phyloP scores from a whole-genome alignment of 2,797 vertebrate genomes.

The Jordanella pulchra region DNA sequence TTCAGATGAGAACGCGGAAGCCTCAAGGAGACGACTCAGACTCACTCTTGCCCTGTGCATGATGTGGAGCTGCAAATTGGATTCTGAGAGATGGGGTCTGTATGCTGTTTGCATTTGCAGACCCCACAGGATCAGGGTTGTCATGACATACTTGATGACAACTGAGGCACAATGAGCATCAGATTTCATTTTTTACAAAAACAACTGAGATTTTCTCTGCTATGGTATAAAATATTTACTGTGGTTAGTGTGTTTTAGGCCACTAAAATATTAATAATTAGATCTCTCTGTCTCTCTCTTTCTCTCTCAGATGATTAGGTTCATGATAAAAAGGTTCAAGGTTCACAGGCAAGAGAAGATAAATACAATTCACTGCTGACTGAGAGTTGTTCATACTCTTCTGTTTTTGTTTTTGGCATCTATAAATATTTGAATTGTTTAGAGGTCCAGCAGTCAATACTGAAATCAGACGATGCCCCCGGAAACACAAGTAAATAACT shows the following conservation, averaged over 20 bases:
- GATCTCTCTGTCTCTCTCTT: no score
- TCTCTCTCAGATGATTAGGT: neutral
- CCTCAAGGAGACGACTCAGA: constrained; percentile 8
- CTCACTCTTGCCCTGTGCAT: constrained; percentile 16
- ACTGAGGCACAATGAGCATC: neutral
- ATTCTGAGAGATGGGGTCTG: constrained; percentile 49
- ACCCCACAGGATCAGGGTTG: constrained; percentile 21
- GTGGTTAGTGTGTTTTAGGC: neutral
- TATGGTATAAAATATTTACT: neutral
- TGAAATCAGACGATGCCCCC: constrained; percentile 1
- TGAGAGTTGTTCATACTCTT: neutral
- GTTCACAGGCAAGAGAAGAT: neutral
- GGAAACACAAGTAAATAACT: neutral
- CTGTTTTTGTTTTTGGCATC: neutral
- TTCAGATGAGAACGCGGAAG: neutral
- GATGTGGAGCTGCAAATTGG: constrained; percentile 32
- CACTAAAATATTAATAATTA: no score
- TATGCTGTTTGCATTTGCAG: constrained; percentile 38
- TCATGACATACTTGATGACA: constrained; percentile 39
- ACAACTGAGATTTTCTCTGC: neutral
- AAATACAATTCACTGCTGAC: neutral
- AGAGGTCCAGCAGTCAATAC: neutral
- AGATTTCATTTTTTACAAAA: neutral
- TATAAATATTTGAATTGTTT: neutral
- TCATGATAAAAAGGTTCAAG: neutral